Evolutionary conservation across 2,113 vertebrate genomes (phyloP), one percentile per base, ranked within the genome.

Genomic region (Strix aluco): DNA sequence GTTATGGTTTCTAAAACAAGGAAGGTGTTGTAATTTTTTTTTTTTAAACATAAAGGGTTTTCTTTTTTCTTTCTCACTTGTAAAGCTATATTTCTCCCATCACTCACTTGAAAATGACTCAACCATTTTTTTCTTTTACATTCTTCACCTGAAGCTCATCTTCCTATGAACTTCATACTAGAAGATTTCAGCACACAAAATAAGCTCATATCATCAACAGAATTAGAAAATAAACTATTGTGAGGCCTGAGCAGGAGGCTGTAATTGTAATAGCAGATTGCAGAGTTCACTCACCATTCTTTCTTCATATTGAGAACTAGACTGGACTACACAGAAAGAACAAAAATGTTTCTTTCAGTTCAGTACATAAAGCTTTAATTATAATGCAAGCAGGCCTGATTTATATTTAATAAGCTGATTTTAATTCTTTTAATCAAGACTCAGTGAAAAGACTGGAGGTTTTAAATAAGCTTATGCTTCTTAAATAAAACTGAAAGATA

Each of bases 1-100:
- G 12, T 81, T 77, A 29, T 11, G 30, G 2, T 9, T 90, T 26
- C 40, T 82, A 72, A 59, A 81, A 84, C 4, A 67, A 54, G 14
- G 13, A 87, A 90, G 22, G 8, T 17, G 1, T 2, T 61, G 2
- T 2, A 1, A 15, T 29, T 18, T 0, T 23, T 55, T 23, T 2
- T 47, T 57, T 78, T 74, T 25, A 14, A 66, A 55, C 9, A 59
- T 2, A 75, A 44, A 58, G 5, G 1, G 3, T 55, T 55, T 38
- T 66, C 11, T 22, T 55, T 34, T 71, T 73, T 62, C 11, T 65
- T 65, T 72, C 22, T 65, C 21, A 54, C 38, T 65, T 81, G 23
- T 14, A 73, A 80, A 59, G 13, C 10, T 44, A 1, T 44, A 46
- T 65, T 82, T 63, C 30, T 67, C 38, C 61, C 13, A 62, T 59